Evolutionary conservation across 2,888 invertebrate genomes (phyloP), one percentile per base, ranked within the genome.

Genomic region (Melangyna quadrimaculata): DNA sequence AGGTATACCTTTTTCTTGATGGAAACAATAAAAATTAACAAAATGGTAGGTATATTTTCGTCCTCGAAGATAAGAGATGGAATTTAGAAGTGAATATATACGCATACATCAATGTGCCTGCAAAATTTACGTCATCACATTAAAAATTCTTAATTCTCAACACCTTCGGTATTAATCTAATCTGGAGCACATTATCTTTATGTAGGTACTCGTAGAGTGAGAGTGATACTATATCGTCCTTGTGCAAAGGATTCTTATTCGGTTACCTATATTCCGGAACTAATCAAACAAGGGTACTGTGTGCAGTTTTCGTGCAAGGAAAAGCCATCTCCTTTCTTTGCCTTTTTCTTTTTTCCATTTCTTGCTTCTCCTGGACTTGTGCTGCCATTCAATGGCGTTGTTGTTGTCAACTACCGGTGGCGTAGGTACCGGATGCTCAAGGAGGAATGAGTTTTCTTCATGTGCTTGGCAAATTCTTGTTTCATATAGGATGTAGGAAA

Each of bases 281-380:
- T 71, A 63, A 71, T 78, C 71, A 78, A 78, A 78, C 61, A 78
- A 78, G 70, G 70, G 61, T 61, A 53, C 70, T 61, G 35, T 53
- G 53, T 69, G 69, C 70, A 61, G 40, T 77, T 70, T 59, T 61
- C 51, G 48, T 59, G 32, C 55, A 67, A 65, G 40, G 9, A 35
- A 70, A 57, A 24, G 3, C 19, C 40, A 24, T 29, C 32, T 8
- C 4, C 57, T 43, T 9, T 29, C 10, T 27, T 12, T 37, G 1
- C 19, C 7, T 24, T 7, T 40, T 22, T 17, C 8, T 19, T 22
- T 17, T 12, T 19, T 8, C 17, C 8, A 17, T 43, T 43, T 3
- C n/a, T 17, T 43, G 8, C 17, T 43, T 43, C 17, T 7, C 7
- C 40, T 6, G 6, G 10, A 10, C 24, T 48, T 24, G 22, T 22